Conservation (phyloP, 2,797 vertebrate species). For the Cyclura pinguis region DNA sequence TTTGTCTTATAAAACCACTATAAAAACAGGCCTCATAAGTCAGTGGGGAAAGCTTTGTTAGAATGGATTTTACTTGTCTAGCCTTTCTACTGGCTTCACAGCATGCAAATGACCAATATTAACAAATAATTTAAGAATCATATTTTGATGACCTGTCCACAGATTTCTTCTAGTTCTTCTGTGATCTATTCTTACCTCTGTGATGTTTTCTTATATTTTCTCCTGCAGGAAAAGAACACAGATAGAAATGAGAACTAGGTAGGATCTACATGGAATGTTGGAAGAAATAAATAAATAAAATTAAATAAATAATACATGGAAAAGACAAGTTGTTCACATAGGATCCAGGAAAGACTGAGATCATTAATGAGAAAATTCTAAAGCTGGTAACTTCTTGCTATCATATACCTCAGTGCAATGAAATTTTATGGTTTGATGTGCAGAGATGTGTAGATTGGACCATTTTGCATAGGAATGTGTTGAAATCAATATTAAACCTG, state of each 20-base stretch:
- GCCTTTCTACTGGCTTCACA: neutral
- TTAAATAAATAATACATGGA: slow-evolving; percentile 18
- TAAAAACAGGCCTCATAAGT: neutral
- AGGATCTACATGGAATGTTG: slow-evolving; percentile 24
- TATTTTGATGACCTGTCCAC: slow-evolving; percentile 33
- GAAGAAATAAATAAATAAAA: slow-evolving; percentile 20
- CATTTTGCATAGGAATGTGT: neutral
- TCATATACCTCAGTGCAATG: neutral
- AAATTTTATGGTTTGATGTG: too few species aligned
- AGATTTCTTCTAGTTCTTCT: slow-evolving; percentile 59
- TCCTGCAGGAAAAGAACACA: slow-evolving; percentile 87
- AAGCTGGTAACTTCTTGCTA: neutral
- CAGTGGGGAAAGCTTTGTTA: neutral
- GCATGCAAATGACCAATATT: neutral
- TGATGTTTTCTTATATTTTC: slow-evolving; percentile 99
- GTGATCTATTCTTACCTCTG: slow-evolving; percentile 91
- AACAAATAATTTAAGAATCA: slow-evolving; percentile 49
- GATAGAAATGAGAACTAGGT: slow-evolving; percentile 70
- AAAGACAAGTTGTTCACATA: slow-evolving; percentile 1
- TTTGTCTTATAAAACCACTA: neutral
- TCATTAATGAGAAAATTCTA: slow-evolving; percentile 31
- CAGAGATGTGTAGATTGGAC: neutral
- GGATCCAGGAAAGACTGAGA: neutral
- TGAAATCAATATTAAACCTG: too few species aligned
- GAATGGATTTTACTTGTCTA: neutral